A percentile compares a stretch with the other conserved stretches of the same genome.
These are phyloP conservation scores for Colletes gigas DNA, from an alignment of 1,140 invertebrate species.

Conservation along the genomic window DNA sequence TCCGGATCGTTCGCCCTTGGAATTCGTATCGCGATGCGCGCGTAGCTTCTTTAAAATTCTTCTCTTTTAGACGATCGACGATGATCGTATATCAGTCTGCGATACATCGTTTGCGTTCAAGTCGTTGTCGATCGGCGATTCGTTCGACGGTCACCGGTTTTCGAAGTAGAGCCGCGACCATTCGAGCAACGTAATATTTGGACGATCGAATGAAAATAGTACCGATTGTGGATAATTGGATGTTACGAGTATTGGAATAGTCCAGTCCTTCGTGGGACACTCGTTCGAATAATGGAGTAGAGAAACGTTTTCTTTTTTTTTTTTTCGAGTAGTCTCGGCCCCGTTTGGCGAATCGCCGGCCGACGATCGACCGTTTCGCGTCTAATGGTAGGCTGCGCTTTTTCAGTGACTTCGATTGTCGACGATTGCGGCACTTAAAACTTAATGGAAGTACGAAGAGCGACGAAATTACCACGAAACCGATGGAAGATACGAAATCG, in stretches of 20 bases:
- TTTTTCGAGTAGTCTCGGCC: background rate
- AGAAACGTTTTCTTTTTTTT: too few species aligned
- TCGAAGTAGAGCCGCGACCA: too few species aligned
- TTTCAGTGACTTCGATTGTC: constrained; percentile 45
- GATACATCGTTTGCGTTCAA: constrained; percentile 56
- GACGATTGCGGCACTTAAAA: constrained; percentile 55
- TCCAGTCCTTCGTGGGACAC: too few species aligned
- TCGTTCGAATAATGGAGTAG: too few species aligned
- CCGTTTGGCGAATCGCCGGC: constrained; percentile 30
- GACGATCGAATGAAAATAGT: too few species aligned
- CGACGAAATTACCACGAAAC: constrained; percentile 27
- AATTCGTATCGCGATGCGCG: constrained; percentile 60
- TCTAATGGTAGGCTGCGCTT: constrained; percentile 69
- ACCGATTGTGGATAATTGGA: too few species aligned
- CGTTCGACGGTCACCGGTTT: background rate
- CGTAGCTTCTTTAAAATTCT: constrained; percentile 35
- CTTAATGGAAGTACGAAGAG: constrained; percentile 70
- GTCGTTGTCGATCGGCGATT: constrained; percentile 43
- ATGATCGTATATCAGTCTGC: constrained; percentile 68
- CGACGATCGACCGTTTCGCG: constrained; percentile 37
- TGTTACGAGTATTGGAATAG: too few species aligned
- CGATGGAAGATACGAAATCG: constrained; percentile 46
- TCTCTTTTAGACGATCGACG: constrained; percentile 48
- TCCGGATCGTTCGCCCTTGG: constrained; percentile 21
- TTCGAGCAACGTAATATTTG: too few species aligned